These are phyloP conservation scores for Rafetus swinhoei DNA, from an alignment of 2,113 vertebrate species.

Conservation along the genomic window DNA sequence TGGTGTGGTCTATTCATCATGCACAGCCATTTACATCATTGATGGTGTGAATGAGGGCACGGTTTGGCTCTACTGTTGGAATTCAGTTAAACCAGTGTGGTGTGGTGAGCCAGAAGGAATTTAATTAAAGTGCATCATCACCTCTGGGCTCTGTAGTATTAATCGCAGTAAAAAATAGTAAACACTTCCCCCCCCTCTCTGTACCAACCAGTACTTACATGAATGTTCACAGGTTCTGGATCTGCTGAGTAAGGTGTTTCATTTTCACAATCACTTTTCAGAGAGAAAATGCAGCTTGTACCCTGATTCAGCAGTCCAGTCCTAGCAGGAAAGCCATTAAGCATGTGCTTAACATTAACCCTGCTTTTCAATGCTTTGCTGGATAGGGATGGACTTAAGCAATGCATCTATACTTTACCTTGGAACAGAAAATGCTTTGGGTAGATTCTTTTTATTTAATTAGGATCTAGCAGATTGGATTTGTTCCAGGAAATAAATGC, in stretches of 20 bases:
- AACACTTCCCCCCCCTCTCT: background rate
- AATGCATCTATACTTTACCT: background rate
- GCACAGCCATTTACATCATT: background rate
- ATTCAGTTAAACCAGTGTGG: background rate
- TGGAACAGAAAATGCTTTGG: conserved; percentile 1
- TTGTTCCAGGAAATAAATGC: background rate
- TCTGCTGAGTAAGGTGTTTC: background rate
- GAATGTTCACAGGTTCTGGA: background rate
- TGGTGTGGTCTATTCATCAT: background rate
- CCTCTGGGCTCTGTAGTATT: background rate
- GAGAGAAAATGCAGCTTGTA: background rate
- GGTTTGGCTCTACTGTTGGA: background rate
- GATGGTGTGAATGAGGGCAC: background rate
- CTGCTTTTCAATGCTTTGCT: background rate
- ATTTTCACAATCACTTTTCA: background rate
- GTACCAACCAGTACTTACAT: background rate
- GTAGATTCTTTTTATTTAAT: background rate
- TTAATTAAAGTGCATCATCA: background rate
- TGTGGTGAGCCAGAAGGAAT: background rate
- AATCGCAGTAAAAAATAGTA: background rate
- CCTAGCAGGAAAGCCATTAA: background rate
- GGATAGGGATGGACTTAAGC: background rate
- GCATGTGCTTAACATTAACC: background rate
- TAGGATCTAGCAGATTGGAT: background rate
- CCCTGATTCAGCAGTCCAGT: background rate